Base-by-base conservation (phyloP, 2,888 invertebrate genomes). In the Acanthosepion esculentum region DNA sequence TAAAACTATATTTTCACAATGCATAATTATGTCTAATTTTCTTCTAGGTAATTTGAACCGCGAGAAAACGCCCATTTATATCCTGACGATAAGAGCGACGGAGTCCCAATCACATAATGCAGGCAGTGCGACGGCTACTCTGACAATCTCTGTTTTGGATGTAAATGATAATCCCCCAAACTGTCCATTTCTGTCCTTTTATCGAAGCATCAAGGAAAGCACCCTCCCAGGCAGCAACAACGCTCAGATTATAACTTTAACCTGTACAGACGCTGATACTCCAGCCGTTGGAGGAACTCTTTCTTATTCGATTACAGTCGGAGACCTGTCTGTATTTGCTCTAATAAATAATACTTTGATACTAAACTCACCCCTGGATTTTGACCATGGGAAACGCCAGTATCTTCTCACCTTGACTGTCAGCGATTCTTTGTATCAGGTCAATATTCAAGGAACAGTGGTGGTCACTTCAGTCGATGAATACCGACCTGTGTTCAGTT, bases 81-180 rank as follows among this genome's bases (percentile, higher is more conserved):
- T 94, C 15, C 50, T 94, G 41, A 33, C 23, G 53, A 96, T 50
- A 95, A 95, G 48, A 95, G 96, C 29, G 78, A 95, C 26, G 95
- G 96, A 23, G 95, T 96, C 94, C 93, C 94, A 92, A 95, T 95
- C 23, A 94, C 94, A 12, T 94, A 94, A 48, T 95, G 78, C 78
- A 78, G 78, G n/a, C 7, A 95, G 95, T n/a, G 95, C 96, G 15
- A 95, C 96, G 15, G 96, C 96, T 23, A 96, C 95, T 23, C 95
- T 97, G 1, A 96, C 95, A 41, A 95, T 97, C 59, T 95, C 95
- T 18, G 95, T 97, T 18, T 95, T 96, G 23, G 96, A 97, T 95
- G 96, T 95, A 93, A 97, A 97, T 94, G 97, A 97, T 95, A 96
- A 96, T 91, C 96, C 96, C 8, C 97, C 97, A 20, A 95, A 53